phyloP scores from a whole-genome alignment of 2,888 invertebrate genomes.

The Chirona hameri region DNA sequence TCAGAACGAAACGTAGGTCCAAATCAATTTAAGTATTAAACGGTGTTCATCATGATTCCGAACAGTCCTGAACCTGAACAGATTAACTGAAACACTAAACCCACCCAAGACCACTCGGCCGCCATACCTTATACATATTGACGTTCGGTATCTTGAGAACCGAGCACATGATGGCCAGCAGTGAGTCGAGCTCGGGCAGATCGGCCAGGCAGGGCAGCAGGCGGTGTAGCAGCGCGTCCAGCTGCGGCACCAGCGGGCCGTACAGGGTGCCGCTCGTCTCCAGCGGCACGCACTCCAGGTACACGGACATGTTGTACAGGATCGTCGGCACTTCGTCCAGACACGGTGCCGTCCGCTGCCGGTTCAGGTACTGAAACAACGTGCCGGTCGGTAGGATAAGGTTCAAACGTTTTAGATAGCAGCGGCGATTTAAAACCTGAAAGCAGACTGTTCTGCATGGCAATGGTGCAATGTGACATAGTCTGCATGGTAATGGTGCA shows the following conservation, averaged over 20 bases:
- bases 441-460: too few species aligned
- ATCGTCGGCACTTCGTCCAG: conserved; percentile 2
- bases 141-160: conserved; percentile 23
- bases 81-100: too few species aligned
- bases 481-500: too few species aligned
- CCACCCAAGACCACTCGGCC: too few species aligned
- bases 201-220: neutral
- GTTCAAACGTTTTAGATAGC: too few species aligned
- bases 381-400: too few species aligned
- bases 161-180: conserved; percentile 4
- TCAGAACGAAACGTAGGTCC: too few species aligned
- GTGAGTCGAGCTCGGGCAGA: neutral
- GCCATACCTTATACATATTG: neutral
- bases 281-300: conserved; percentile 26
- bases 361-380: conserved; percentile 8
- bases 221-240: conserved; percentile 4
- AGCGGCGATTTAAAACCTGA: too few species aligned
- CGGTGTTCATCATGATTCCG: too few species aligned
- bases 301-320: conserved; percentile 30
- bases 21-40: too few species aligned
- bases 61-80: too few species aligned
- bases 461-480: too few species aligned
- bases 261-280: neutral
- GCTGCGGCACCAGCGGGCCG: neutral
- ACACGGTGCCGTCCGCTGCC: neutral